These are phyloP conservation scores for Drosophila sechellia DNA, from an alignment of 1,140 invertebrate species.

Conservation along the genomic window DNA sequence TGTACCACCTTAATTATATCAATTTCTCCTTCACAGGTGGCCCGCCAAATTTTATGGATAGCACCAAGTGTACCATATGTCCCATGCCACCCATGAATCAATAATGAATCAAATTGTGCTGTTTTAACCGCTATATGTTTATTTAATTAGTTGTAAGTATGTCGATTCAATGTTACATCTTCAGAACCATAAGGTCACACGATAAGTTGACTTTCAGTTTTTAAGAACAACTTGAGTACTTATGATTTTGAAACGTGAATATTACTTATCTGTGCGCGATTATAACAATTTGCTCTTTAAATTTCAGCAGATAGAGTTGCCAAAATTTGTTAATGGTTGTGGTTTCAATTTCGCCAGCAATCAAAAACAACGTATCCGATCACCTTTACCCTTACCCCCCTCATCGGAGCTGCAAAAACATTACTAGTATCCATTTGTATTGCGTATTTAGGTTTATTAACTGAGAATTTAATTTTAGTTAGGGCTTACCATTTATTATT, in stretches of 20 bases:
- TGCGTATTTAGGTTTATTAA: conserved; percentile 53
- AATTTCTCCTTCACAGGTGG: conserved; percentile 48
- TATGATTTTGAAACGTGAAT: neutral
- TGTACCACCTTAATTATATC: neutral
- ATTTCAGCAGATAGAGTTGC: conserved; percentile 72
- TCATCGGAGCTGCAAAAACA: conserved; percentile 14
- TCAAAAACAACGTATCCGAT: conserved; percentile 25
- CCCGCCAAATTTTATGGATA: conserved; percentile 80
- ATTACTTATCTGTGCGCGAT: accelerated
- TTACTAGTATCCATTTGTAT: conserved; percentile 40
- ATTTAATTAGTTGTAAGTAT: conserved; percentile 77
- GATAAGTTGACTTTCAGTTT: too few species aligned
- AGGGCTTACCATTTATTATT: conserved; percentile 59
- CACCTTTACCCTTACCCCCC: conserved; percentile 1
- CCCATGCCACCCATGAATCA: conserved; percentile 82
- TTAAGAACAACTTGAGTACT: neutral
- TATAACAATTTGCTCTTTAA: neutral
- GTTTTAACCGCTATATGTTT: conserved; percentile 68
- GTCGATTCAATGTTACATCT: neutral
- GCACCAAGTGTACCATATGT: conserved; percentile 78
- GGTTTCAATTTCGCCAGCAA: conserved; percentile 64
- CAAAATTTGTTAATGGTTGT: conserved; percentile 80
- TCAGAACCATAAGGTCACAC: too few species aligned
- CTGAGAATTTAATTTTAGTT: conserved; percentile 43
- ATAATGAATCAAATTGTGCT: conserved; percentile 75